phyloP scores from a whole-genome alignment of 2,797 vertebrate genomes.

The Eurystomus glaucurus region DNA sequence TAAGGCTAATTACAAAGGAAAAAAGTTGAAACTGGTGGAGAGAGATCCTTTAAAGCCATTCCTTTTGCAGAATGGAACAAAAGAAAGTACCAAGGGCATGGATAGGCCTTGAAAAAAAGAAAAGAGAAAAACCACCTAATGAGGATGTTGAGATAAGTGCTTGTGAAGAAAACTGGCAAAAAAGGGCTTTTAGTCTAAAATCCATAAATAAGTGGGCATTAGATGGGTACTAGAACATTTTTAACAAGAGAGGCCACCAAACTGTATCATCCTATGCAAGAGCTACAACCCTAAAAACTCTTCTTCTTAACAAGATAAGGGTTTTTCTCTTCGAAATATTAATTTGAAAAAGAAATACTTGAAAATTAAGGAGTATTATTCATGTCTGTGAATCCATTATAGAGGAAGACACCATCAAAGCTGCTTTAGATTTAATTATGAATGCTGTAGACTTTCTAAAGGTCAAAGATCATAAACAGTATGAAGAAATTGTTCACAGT shows the following conservation, averaged over 20 bases:
- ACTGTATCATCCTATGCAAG: constrained; percentile 80
- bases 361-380: constrained; percentile 87
- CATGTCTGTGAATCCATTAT: constrained; percentile 82
- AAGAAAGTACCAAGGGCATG: constrained; percentile 86
- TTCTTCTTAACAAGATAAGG: constrained; percentile 79
- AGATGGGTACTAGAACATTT: constrained; percentile 86
- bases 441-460: constrained; percentile 66
- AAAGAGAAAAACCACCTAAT: constrained; percentile 89
- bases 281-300: constrained; percentile 73
- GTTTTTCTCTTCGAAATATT: constrained; percentile 82
- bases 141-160: constrained; percentile 89
- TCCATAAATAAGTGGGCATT: constrained; percentile 88
- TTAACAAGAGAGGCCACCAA: constrained; percentile 85
- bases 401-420: constrained; percentile 63
- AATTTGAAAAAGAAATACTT: constrained; percentile 85
- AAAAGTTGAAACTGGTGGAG: constrained; percentile 85
- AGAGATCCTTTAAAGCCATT: constrained; percentile 88
- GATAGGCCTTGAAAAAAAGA: constrained; percentile 83
- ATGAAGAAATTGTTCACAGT: constrained; percentile 67
- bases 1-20: constrained; percentile 89
- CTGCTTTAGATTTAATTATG: constrained; percentile 80
- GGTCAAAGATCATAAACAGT: constrained; percentile 66
- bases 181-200: constrained; percentile 89
- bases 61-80: constrained; percentile 87
- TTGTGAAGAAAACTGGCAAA: constrained; percentile 88